phyloP scores from a whole-genome alignment of 2,113 vertebrate genomes.

The Phaethon lepturus region DNA sequence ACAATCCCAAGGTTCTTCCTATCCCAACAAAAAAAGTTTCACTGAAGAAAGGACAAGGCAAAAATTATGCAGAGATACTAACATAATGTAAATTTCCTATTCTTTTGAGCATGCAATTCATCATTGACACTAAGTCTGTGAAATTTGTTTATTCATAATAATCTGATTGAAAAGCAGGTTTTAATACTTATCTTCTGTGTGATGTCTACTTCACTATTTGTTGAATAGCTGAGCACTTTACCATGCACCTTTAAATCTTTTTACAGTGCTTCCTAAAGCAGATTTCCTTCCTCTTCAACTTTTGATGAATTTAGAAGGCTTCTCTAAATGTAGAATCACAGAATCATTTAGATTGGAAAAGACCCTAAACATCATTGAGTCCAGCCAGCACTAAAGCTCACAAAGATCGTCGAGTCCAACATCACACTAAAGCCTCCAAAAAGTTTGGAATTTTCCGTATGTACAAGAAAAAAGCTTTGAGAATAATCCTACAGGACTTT shows the following conservation, averaged over 20 bases:
- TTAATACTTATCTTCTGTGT: slow-evolving; percentile 4
- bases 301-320: slow-evolving; percentile 18
- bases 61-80: neutral
- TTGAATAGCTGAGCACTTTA: neutral
- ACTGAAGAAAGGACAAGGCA: neutral
- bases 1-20: neutral
- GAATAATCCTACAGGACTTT: neutral
- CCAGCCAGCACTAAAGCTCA: neutral
- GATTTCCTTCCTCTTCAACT: neutral
- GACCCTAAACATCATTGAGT: neutral
- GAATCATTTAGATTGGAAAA: neutral
- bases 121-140: neutral
- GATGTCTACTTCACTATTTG: neutral
- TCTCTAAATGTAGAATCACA: neutral
- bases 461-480: slow-evolving; percentile 21
- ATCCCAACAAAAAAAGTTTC: neutral
- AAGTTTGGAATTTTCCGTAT: neutral
- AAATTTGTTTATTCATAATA: slow-evolving; percentile 42
- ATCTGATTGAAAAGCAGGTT: slow-evolving; percentile 38
- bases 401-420: neutral
- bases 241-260: neutral
- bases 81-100: neutral
- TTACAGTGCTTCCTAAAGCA: neutral
- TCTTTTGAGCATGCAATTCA: slow-evolving; percentile 27
- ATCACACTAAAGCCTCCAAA: neutral